Conservation (phyloP, 1,140 invertebrate genomes). For the Mylabris phalerata region DNA sequence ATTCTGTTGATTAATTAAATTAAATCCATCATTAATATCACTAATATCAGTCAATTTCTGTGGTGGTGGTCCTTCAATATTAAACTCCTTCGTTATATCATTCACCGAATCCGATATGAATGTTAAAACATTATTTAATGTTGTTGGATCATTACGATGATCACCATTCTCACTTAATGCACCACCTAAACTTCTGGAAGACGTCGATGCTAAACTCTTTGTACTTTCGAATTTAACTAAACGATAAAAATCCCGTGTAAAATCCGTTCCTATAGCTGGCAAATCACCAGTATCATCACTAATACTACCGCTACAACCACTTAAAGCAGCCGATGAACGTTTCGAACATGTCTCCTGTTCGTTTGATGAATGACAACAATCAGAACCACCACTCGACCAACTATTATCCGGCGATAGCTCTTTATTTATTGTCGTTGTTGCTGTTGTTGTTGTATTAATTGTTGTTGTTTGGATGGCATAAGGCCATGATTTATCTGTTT, state of each 20-base stretch:
- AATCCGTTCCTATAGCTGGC: constrained; percentile 64
- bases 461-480: constrained; percentile 31
- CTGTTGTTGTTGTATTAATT: constrained; percentile 5
- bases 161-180: constrained; percentile 49
- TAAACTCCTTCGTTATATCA: constrained; percentile 38
- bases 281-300: constrained; percentile 57
- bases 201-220: constrained; percentile 69
- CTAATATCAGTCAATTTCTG: constrained; percentile 23
- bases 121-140: constrained; percentile 63
- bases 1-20: constrained; percentile 21
- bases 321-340: constrained; percentile 60
- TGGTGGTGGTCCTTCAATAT: constrained; percentile 36
- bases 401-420: constrained; percentile 52
- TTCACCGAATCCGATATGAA: constrained; percentile 53
- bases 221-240: constrained; percentile 74
- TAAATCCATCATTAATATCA: constrained; percentile 34
- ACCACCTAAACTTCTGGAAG: constrained; percentile 52
- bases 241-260: constrained; percentile 65
- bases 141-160: constrained; percentile 50
- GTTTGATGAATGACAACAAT: constrained; percentile 40
- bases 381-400: constrained; percentile 53
- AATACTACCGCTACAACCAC: constrained; percentile 52
- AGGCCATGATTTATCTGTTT: constrained; percentile 47
- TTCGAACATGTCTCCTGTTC: constrained; percentile 50
- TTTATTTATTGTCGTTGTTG: constrained; percentile 10